phyloP scores from a whole-genome alignment of 92 coral and sea anemone genomes.

The Palythoa heliodiscus region DNA sequence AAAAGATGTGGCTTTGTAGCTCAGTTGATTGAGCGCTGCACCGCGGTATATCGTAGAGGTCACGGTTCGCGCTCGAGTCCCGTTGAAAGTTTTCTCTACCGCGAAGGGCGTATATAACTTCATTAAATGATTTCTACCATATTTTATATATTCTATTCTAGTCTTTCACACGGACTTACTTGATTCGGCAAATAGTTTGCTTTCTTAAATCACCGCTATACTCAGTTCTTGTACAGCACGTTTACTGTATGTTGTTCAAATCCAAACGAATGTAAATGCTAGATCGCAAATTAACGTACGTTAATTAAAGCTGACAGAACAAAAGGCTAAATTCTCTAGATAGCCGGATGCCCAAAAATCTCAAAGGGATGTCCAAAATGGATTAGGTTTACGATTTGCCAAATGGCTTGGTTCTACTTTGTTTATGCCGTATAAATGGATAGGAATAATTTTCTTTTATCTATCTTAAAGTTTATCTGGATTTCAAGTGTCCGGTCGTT shows the following conservation, averaged over 20 bases:
- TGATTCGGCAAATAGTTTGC: neutral
- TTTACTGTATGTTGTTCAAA: neutral
- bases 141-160: no score
- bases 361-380: neutral
- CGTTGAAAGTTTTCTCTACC: no score
- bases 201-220: neutral
- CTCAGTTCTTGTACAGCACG: neutral
- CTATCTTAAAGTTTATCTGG: neutral
- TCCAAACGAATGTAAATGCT: neutral
- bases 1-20: no score
- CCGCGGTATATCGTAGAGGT: no score
- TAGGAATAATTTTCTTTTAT: neutral
- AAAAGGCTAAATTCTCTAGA: neutral
- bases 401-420: neutral
- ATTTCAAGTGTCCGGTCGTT: neutral
- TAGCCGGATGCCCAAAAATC: neutral
- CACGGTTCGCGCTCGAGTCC: no score
- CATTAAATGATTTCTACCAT: no score
- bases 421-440: neutral
- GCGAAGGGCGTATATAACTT: no score
- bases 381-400: neutral
- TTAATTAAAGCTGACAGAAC: constrained; percentile 4
- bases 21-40: no score
- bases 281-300: neutral
- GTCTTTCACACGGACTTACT: no score